Base-by-base conservation (phyloP, 2,797 vertebrate genomes). In the Tiaroga cobitis region DNA sequence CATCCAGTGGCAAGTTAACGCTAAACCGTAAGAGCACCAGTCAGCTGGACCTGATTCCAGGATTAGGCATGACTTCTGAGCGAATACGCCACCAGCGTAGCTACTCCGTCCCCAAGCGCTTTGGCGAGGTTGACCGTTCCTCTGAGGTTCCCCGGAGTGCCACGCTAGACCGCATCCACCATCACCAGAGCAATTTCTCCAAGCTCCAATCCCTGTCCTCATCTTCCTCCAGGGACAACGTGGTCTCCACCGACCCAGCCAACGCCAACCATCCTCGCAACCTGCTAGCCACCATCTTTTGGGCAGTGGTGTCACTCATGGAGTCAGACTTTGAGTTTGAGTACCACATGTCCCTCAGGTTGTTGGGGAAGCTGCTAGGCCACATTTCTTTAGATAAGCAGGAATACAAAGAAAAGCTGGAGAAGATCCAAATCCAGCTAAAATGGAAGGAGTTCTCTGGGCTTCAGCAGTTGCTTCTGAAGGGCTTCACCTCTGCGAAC, bases 301-400 rank as follows among this genome's bases (percentile, higher is more conserved):
- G 98, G 98, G 98, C 98, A 81, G 96, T 97, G 0, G 97, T 99
- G 79, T 97, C 98, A 26, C 96, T 99, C 90, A 99, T 99, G 98
- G 98, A 99, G 92, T 99, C 98, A 0, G 98, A 99, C 93, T 99
- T 99, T 93, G 98, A 99, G 91, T 99, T 99, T 92, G 98, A 99
- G 89, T 99, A 99, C 87, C 95, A 99, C 73, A 99, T 99, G 98
- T 97, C 98, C 0, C 92, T 99, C 81, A 94, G 97, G n/a, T 93
- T 99, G 18, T 93, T 99, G 88, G 97, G 96, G 91, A 97, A 98
- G 91, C 94, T 99, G 10, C 93, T 99, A 78, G 93, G 94, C 79
- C 96, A 99, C 91, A 96, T 99, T 89, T 97, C 98, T 0, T 93
- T 99, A 34, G 97, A 99, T 92, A 96, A 98, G 93, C 95, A 94